Evolutionary conservation across 2,888 invertebrate genomes (phyloP).

Genomic region (Argynnis bischoffii): DNA sequence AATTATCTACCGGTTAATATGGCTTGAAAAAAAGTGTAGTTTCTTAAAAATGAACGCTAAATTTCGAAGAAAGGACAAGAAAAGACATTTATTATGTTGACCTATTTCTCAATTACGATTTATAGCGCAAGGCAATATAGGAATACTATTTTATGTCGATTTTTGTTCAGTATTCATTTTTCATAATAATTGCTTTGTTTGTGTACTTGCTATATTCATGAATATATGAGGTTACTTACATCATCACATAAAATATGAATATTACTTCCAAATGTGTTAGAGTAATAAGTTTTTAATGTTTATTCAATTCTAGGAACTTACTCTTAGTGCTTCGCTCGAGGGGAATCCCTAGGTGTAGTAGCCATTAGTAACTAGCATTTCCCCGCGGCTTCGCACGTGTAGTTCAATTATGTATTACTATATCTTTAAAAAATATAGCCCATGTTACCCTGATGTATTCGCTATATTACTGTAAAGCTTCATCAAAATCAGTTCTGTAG

Average conservation of each 20-base stretch:
- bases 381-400: too few species aligned
- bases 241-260: neutral
- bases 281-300: too few species aligned
- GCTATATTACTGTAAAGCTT: too few species aligned
- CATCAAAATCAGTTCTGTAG: too few species aligned
- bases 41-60: constrained; percentile 1
- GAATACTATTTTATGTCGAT: constrained; percentile 16
- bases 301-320: too few species aligned
- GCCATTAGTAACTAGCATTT: too few species aligned
- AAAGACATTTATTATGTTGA: constrained; percentile 26
- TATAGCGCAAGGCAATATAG: constrained; percentile 17
- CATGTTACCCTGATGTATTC: too few species aligned
- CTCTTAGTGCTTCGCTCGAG: too few species aligned
- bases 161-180: constrained; percentile 26
- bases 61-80: constrained; percentile 12
- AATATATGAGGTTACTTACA: neutral
- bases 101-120: constrained; percentile 28
- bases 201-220: neutral
- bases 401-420: too few species aligned
- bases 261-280: too few species aligned
- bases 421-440: too few species aligned
- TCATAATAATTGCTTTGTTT: constrained; percentile 25
- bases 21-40: neutral
- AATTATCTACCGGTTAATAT: neutral
- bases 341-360: too few species aligned